phyloP scores from a whole-genome alignment of 2,113 vertebrate species.

The Accipiter virgatus region DNA sequence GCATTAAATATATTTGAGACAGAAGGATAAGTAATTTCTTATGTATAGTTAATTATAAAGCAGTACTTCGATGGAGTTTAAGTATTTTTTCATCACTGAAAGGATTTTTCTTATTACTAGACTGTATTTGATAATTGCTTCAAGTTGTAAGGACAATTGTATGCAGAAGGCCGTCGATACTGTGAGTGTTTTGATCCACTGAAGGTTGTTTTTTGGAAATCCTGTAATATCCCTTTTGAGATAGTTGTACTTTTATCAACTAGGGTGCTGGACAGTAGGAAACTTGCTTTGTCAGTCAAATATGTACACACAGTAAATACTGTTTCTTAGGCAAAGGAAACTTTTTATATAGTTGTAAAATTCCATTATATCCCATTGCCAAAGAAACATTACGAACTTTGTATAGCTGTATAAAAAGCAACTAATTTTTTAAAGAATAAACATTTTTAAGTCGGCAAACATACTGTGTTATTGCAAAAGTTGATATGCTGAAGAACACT shows the following conservation, averaged over 20 bases:
- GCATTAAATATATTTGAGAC: slow-evolving; percentile 83
- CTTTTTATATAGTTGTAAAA: slow-evolving; percentile 86
- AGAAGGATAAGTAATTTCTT: slow-evolving; percentile 81
- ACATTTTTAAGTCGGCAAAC: slow-evolving; percentile 81
- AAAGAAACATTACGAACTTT: slow-evolving; percentile 83
- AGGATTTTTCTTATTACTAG: slow-evolving; percentile 84
- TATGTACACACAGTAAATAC: slow-evolving; percentile 81
- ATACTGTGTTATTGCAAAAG: slow-evolving; percentile 75
- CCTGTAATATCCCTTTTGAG: slow-evolving; percentile 76
- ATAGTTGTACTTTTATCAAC: slow-evolving; percentile 75
- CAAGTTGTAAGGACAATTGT: slow-evolving; percentile 75
- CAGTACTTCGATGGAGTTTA: slow-evolving; percentile 81
- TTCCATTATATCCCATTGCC: slow-evolving; percentile 86
- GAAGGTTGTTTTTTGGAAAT: slow-evolving; percentile 82
- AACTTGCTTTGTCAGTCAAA: slow-evolving; percentile 74
- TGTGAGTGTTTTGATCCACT: slow-evolving; percentile 86
- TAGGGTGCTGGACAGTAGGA: slow-evolving; percentile 78
- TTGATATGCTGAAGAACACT: slow-evolving; percentile 69
- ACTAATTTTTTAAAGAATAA: slow-evolving; percentile 85
- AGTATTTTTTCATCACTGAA: slow-evolving; percentile 89
- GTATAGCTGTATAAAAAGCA: slow-evolving; percentile 86
- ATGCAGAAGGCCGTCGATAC: slow-evolving; percentile 85
- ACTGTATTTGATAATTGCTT: slow-evolving; percentile 84
- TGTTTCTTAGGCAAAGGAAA: slow-evolving; percentile 84
- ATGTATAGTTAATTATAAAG: slow-evolving; percentile 80